Percentiles rank a stretch among this genome's conserved stretches.
phyloP scores from a whole-genome alignment of 2,797 vertebrate species.

The Sebastolobus altivelis region DNA sequence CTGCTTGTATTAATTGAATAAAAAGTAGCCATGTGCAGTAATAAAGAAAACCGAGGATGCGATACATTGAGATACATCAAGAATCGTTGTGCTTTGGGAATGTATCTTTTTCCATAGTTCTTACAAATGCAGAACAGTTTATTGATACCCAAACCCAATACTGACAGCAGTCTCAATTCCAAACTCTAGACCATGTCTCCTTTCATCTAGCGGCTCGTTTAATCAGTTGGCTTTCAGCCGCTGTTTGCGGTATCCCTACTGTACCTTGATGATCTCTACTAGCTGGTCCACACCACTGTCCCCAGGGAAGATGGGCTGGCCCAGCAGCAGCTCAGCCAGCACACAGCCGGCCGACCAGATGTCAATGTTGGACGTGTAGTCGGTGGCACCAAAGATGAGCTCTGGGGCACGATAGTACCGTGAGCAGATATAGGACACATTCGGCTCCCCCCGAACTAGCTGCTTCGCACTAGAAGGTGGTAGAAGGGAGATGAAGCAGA shows the following conservation, averaged over 20 bases:
- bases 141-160: neutral
- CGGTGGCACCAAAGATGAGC: conserved; percentile 96
- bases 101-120: neutral
- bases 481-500: conserved; percentile 12
- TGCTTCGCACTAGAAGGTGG: conserved; percentile 89
- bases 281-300: conserved; percentile 97
- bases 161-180: neutral
- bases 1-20: too few species aligned
- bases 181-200: neutral
- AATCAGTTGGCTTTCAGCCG: conserved; percentile 2
- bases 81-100: too few species aligned
- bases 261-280: conserved; percentile 96
- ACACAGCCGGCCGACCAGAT: conserved; percentile 98
- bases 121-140: neutral
- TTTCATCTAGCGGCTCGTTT: neutral
- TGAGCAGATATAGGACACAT: conserved; percentile 97
- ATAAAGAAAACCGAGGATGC: too few species aligned
- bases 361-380: conserved; percentile 96
- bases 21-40: too few species aligned
- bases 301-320: conserved; percentile 95
- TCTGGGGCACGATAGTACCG: conserved; percentile 96
- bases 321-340: conserved; percentile 92
- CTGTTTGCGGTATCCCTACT: neutral
- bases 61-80: too few species aligned
- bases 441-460: conserved; percentile 93